phyloP scores from a whole-genome alignment of 2,797 vertebrate species.

The Clarias laeviceps region DNA sequence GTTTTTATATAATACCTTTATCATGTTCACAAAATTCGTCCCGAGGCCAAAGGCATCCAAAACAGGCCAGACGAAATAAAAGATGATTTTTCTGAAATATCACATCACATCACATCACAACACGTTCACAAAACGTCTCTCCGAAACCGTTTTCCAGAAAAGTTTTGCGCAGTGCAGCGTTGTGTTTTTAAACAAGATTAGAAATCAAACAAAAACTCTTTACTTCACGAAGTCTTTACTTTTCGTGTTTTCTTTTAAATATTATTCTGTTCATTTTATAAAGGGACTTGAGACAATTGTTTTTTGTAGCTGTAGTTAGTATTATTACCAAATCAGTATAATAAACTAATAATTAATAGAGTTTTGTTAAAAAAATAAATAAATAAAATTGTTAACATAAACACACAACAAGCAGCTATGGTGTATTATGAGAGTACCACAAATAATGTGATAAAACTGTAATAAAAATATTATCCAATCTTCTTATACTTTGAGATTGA shows the following conservation, averaged over 20 bases:
- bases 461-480: not conserved
- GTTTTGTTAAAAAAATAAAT: not conserved
- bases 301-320: not conserved
- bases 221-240: not conserved
- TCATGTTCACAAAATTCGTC: too few species aligned
- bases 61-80: too few species aligned
- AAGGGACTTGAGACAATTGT: not conserved
- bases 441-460: not conserved
- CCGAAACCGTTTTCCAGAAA: not conserved
- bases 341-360: not conserved
- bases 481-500: not conserved
- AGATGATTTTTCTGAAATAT: not conserved
- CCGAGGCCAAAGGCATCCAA: too few species aligned
- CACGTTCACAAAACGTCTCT: not conserved
- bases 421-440: not conserved
- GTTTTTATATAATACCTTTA: too few species aligned
- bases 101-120: not conserved
- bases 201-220: not conserved
- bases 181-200: not conserved
- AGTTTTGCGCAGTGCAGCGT: not conserved
- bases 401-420: not conserved
- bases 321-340: not conserved
- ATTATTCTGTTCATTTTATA: not conserved
- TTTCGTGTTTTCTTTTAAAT: not conserved
- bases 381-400: not conserved